These are phyloP conservation scores for Drosophila seguyi DNA, from an alignment of 1,140 invertebrate genomes.

Conservation along the genomic window DNA sequence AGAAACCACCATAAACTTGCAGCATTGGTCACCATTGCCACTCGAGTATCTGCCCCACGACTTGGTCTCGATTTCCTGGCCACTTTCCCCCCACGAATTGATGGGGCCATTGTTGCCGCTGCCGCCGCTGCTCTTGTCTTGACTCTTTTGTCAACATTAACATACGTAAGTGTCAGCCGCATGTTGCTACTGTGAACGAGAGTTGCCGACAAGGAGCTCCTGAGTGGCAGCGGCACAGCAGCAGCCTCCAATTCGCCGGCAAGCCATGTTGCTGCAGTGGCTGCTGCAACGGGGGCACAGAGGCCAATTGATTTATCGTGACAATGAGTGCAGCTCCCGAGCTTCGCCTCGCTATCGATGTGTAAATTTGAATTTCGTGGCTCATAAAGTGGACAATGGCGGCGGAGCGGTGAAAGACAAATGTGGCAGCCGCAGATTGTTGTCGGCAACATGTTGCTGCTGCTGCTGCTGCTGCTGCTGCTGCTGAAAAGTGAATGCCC, in stretches of 20 bases:
- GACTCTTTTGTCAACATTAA: slow-evolving; percentile 83
- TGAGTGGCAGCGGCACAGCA: background rate
- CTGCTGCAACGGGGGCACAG: slow-evolving; percentile 44
- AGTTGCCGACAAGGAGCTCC: slow-evolving; percentile 27
- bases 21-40: background rate
- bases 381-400: slow-evolving; percentile 75
- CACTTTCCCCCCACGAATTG: slow-evolving; percentile 56
- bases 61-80: slow-evolving; percentile 10
- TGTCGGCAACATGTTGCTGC: slow-evolving; percentile 74
- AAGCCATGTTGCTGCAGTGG: slow-evolving; percentile 4
- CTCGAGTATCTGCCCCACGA: background rate
- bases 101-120: slow-evolving; percentile 36
- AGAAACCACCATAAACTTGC: background rate
- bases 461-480: slow-evolving; percentile 6
- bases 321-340: slow-evolving; percentile 70
- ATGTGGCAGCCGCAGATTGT: slow-evolving; percentile 52
- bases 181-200: slow-evolving; percentile 73
- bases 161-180: slow-evolving; percentile 82
- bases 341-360: slow-evolving; percentile 64
- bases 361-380: slow-evolving; percentile 82
- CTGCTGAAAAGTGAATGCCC: slow-evolving; percentile 71
- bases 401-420: slow-evolving; percentile 43
- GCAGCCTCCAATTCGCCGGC: slow-evolving; percentile 11
- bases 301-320: slow-evolving; percentile 85
- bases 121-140: slow-evolving; percentile 48